These are phyloP conservation scores for Leptinotarsa texana DNA, from an alignment of 1,140 invertebrate species.

Conservation along the genomic window DNA sequence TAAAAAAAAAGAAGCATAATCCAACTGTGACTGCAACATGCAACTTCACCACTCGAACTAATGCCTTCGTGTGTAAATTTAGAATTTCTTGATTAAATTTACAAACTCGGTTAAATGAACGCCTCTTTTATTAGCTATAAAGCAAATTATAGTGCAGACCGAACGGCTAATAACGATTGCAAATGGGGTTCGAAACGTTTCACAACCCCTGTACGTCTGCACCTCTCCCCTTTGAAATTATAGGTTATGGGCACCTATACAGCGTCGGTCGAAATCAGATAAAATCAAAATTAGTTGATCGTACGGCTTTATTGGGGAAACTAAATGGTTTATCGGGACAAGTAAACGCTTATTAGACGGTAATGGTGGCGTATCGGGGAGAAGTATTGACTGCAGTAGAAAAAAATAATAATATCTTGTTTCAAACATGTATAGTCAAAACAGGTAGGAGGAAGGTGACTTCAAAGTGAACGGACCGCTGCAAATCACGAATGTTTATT, in stretches of 20 bases:
- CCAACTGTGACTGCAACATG: no score
- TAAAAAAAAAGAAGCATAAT: no score
- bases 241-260: constrained; percentile 24
- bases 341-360: constrained; percentile 1
- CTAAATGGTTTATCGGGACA: constrained; percentile 17
- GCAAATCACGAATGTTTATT: no score
- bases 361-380: not conserved
- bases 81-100: constrained; percentile 27
- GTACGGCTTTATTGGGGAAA: constrained; percentile 7
- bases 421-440: no score
- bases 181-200: constrained; percentile 22
- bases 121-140: constrained; percentile 28
- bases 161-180: constrained; percentile 20
- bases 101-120: constrained; percentile 13
- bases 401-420: no score
- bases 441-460: no score
- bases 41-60: not conserved
- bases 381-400: not conserved
- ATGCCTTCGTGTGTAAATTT: not conserved
- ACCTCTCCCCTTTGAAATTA: constrained; percentile 14
- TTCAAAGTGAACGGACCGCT: no score
- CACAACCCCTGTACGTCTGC: not conserved
- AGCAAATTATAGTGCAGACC: constrained; percentile 28
- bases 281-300: constrained; percentile 19
- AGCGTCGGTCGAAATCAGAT: constrained; percentile 12